Base-by-base conservation (phyloP, 2,113 vertebrate genomes). In the Dipodomys spectabilis region DNA sequence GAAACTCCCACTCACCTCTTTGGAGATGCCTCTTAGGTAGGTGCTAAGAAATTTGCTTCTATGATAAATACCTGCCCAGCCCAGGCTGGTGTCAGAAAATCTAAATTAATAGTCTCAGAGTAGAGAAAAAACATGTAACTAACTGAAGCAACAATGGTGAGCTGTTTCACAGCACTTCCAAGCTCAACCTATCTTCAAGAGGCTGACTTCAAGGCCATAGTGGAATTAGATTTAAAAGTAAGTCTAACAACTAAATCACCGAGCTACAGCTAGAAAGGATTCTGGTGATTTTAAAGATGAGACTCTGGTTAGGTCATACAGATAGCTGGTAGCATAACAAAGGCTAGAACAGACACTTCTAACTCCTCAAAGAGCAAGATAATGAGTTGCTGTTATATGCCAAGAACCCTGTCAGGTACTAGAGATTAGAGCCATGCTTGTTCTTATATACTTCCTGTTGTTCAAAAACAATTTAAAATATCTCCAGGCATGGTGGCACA, bases 41-140 rank as follows among this genome's bases (percentile, higher is more conserved):
- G 30, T 86, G 49, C n/a, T 85, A 93, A 95, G 84, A 95, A 80
- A 74, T 68, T 60, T 84, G 23, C 23, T 68, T 77, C 32, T n/a
- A 77, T 77, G 25, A 49, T 71, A 89, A 71, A 53, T 71, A 86
- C 6, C 53, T 68, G 57, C 28, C 25, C 16, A 95, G 39, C 7
- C n/a, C 16, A 95, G 39, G 5, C n/a, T 53, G 69, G 13, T n/a
- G 16, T 68, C 16, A 74, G 87, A 80, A 87, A 94, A 90, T 60
- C 27, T 57, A 67, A 73, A 22, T 16, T 62, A 23, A 35, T 78
- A 83, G 15, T 77, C 53, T 53, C 53, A 86, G 57, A 67, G 39
- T 11, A 72, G 69, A 74, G 45, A 73, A 89, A 88, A 32, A 87
- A 64, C 30, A 83, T 25, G n/a, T 6, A 45, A 20, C 45, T 72